Conservation (phyloP, 2,888 invertebrate species). For the Synanthedon myopaeformis region DNA sequence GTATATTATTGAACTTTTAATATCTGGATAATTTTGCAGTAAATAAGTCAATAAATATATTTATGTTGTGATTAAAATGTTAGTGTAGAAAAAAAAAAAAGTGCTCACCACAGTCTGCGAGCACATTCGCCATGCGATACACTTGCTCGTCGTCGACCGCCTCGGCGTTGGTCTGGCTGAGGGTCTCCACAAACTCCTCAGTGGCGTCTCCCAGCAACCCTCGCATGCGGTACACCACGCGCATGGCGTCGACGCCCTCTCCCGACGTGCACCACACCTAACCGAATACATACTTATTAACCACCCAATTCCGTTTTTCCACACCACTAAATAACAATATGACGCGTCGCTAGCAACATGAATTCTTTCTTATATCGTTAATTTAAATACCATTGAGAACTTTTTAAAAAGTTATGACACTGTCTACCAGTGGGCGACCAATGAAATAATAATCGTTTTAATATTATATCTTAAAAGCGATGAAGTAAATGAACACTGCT, state of each 20-base stretch:
- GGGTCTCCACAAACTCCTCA: conserved; percentile 96
- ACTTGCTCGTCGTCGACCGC: conserved; percentile 94
- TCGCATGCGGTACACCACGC: conserved; percentile 97
- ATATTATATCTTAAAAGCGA: background rate
- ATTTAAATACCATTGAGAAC: too few species aligned
- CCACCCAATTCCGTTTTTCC: too few species aligned
- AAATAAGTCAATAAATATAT: background rate
- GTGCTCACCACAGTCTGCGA: conserved; percentile 55
- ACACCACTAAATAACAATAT: too few species aligned
- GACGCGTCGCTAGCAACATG: too few species aligned
- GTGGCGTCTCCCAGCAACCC: conserved; percentile 98
- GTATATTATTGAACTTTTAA: background rate
- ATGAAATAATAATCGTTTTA: background rate
- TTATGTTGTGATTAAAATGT: background rate
- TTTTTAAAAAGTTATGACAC: too few species aligned
- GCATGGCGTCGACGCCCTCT: conserved; percentile 95
- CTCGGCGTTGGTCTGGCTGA: conserved; percentile 86
- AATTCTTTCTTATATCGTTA: too few species aligned
- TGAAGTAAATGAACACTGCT: background rate
- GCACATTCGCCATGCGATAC: conserved; percentile 73
- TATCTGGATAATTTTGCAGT: background rate
- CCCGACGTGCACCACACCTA: conserved; percentile 90
- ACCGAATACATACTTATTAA: too few species aligned
- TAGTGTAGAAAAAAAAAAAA: background rate
- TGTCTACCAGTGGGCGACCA: too few species aligned